A percentile compares a stretch with the other conserved stretches of the same genome.
Conservation (phyloP, 92 coral and sea anemone genomes). For the Zoanthus sansibaricus region DNA sequence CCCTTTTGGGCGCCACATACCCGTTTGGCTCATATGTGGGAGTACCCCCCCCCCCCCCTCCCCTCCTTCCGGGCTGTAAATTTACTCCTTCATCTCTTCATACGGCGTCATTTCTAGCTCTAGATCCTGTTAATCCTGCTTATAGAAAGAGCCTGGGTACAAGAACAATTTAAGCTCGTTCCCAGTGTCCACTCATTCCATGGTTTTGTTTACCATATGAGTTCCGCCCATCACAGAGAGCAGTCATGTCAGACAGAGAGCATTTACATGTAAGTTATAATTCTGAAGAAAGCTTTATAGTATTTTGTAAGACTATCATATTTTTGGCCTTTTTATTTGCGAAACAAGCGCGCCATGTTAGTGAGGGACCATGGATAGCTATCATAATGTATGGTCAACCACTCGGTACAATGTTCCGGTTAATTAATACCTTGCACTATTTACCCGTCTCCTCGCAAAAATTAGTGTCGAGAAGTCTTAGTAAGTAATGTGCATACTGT, state of each 20-base stretch:
- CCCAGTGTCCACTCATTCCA: background rate
- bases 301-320: background rate
- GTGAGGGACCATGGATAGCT: background rate
- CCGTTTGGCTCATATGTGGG: too few species aligned
- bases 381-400: background rate
- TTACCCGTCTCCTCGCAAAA: too few species aligned
- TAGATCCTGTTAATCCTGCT: too few species aligned
- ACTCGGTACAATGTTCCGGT: background rate
- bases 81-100: too few species aligned
- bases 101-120: too few species aligned
- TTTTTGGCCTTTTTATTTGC: background rate
- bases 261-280: slow-evolving; percentile 16
- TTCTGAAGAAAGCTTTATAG: background rate
- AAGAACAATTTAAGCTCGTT: background rate
- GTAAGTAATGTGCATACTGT: too few species aligned
- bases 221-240: background rate
- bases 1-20: too few species aligned
- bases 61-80: too few species aligned
- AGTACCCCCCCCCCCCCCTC: too few species aligned
- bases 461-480: background rate
- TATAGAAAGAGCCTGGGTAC: background rate
- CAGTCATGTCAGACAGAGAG: slow-evolving; percentile 35
- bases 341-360: background rate
- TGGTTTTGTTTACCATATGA: background rate
- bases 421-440: background rate